These are phyloP conservation scores for Stegana nigrithorax DNA, from an alignment of 2,888 invertebrate species.

Conservation along the genomic window DNA sequence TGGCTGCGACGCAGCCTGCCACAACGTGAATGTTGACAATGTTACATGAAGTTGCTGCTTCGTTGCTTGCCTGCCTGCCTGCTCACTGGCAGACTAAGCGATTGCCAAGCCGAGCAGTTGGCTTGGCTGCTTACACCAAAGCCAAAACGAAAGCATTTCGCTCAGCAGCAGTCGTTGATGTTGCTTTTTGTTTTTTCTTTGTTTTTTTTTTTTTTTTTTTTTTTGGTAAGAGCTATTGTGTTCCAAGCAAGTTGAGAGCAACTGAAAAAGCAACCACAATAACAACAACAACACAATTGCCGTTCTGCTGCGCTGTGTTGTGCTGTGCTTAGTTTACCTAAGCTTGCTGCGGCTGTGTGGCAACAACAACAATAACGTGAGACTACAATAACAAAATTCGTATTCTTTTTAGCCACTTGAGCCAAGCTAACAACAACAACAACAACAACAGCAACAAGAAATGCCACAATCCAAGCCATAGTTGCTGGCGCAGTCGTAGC, in stretches of 20 bases:
- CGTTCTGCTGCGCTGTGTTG: no score
- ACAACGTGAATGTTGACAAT: conserved; percentile 49
- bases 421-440: conserved; percentile 26
- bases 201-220: no score
- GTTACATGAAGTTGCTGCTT: conserved; percentile 64
- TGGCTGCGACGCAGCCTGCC: neutral
- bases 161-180: conserved; percentile 22
- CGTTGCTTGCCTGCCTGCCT: conserved; percentile 8
- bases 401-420: conserved; percentile 42
- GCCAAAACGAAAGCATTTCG: conserved; percentile 52
- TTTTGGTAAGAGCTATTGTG: no score
- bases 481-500: conserved; percentile 8
- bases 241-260: no score
- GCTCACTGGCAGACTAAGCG: neutral
- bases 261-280: no score
- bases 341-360: no score
- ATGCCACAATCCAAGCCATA: conserved; percentile 23
- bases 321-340: no score
- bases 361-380: conserved; percentile 4
- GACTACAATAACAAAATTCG: conserved; percentile 49
- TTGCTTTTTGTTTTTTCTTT: no score
- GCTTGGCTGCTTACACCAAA: conserved; percentile 3
- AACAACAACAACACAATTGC: no score
- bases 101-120: neutral
- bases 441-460: conserved; percentile 36